Conservation (phyloP, 1,140 invertebrate genomes). For the Thaumatotibia leucotreta region DNA sequence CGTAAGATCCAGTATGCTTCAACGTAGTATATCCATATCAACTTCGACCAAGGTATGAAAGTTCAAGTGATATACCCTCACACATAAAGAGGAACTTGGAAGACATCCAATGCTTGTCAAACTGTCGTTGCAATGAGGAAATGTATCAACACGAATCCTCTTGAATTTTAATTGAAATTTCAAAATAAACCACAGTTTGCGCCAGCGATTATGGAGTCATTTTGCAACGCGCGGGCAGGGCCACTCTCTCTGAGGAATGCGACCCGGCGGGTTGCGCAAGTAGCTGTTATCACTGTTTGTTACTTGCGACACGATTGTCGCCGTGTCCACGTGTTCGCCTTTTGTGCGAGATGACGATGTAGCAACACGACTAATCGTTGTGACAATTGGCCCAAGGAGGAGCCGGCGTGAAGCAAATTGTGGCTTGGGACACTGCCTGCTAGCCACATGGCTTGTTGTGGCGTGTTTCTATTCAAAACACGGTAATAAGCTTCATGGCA, state of each 20-base stretch:
- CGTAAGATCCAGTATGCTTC: no score
- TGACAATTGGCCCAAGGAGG: neutral
- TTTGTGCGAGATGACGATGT: conserved; percentile 7
- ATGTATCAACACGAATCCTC: conserved; percentile 34
- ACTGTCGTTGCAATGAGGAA: conserved; percentile 23
- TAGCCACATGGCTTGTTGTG: neutral
- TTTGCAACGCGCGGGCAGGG: conserved; percentile 55
- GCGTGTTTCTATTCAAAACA: neutral
- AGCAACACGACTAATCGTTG: conserved; percentile 4
- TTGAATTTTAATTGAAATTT: conserved; percentile 60
- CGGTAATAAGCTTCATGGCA: no score
- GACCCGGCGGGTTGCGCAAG: conserved; percentile 47
- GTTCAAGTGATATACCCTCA: neutral
- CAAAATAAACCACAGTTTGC: conserved; percentile 51
- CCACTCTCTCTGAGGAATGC: conserved; percentile 60
- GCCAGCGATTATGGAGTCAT: conserved; percentile 43
- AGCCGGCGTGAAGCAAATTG: neutral
- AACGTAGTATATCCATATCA: neutral
- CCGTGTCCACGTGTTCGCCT: conserved; percentile 19
- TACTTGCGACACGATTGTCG: conserved; percentile 26
- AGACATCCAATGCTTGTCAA: conserved; percentile 18
- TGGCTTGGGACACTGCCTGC: neutral
- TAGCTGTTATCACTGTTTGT: conserved; percentile 19
- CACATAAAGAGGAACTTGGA: conserved; percentile 14
- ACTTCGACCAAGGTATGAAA: neutral